Evolutionary conservation across 1,140 invertebrate genomes (phyloP), one percentile per base, ranked within the genome.

Genomic region (Holotrichia oblita): DNA sequence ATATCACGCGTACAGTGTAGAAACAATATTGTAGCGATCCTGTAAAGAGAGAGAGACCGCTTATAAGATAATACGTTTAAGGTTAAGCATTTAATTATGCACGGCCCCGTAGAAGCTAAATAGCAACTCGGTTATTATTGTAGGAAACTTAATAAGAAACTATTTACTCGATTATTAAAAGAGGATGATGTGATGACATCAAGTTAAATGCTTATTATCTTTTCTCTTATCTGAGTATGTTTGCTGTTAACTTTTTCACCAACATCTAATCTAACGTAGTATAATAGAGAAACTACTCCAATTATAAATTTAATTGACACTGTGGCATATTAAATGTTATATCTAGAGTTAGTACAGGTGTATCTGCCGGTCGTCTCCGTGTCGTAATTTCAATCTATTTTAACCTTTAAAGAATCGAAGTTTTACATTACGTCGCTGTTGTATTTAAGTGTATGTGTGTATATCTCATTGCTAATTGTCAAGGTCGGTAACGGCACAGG

Each of bases 401-500:
- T 74, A 74, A 74, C 73, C 73, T 74, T 74, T 74, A 27, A 55
- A 55, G 48, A 40, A 20, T 40, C 24, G 73, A 74, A 40, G 73
- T 40, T 27, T 74, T 74, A 74, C 40, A 34, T 27, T 17, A 17
- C 48, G 12, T 17, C 48, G 12, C 6, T 34, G 27, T 34, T 34
- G 27, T 34, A 4, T 34, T 7, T 55, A 55, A 10, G 14, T 14
- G 42, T 55, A 17, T 55, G 48, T 55, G 48, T 55, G 48, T 55
- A 55, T 74, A 41, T 74, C 40, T 42, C 73, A 74, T 69, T 73
- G 40, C 55, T 76, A 81, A 81, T 81, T 81, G 81, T 81, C 81
- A 81, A 81, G 81, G 81, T 80, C 81, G 77, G 76, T 79, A 79
- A 81, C 78, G 40, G 80, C 78, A 80, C 77, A 81, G 79, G 77